These are phyloP conservation scores for Myotis findleyi DNA, from an alignment of 2,797 vertebrate genomes.

Conservation along the genomic window DNA sequence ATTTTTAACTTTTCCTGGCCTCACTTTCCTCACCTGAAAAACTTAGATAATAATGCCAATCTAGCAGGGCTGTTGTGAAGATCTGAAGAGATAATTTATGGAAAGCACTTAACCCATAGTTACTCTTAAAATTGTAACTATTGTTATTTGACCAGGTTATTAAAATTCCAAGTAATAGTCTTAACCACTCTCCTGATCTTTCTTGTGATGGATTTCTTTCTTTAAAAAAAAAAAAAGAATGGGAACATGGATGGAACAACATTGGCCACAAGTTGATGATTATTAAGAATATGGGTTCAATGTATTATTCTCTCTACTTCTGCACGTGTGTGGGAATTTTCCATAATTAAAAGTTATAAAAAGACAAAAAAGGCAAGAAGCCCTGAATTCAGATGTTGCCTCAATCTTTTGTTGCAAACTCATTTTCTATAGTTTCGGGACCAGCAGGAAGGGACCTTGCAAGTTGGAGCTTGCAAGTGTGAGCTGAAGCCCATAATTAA, in stretches of 20 bases:
- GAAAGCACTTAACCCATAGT: neutral
- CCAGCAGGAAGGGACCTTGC: neutral
- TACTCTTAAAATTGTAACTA: slow-evolving; percentile 21
- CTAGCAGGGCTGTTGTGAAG: neutral
- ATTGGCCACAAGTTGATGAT: neutral
- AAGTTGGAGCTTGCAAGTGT: neutral
- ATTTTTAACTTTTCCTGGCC: neutral
- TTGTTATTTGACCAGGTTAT: slow-evolving; percentile 37
- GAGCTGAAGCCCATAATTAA: neutral
- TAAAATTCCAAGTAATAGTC: neutral
- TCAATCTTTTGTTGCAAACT: neutral
- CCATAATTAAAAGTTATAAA: neutral
- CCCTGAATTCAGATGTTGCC: neutral
- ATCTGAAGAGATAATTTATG: neutral
- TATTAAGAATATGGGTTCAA: neutral
- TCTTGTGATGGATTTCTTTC: slow-evolving; percentile 10
- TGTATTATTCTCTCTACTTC: neutral
- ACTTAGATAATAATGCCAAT: neutral
- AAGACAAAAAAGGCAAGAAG: neutral
- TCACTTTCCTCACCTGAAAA: neutral
- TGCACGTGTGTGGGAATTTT: neutral
- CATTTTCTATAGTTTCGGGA: neutral
- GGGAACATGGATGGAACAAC: neutral
- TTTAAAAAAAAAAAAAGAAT: neutral
- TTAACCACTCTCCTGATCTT: neutral